A percentile compares a stretch with the other conserved stretches of the same genome.
Conservation (phyloP, 2,797 vertebrate species). For the Cynopterus sphinx region DNA sequence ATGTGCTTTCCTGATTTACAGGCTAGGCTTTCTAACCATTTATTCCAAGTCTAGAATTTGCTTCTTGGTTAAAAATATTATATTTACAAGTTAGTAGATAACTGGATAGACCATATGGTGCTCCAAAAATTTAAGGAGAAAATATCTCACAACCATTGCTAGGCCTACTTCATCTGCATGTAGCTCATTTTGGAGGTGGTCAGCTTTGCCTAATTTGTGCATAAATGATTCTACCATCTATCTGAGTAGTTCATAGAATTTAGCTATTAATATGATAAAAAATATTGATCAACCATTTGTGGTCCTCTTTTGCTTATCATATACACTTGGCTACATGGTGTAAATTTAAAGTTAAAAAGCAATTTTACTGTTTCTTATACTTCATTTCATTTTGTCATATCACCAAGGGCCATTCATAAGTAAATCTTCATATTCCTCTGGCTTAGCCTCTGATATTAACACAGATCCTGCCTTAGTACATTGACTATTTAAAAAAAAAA, state of each 20-base stretch:
- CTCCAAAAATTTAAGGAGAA: background rate
- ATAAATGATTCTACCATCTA: background rate
- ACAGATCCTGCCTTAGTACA: conserved; percentile 46
- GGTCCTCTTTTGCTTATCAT: conserved; percentile 42
- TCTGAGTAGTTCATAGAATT: background rate
- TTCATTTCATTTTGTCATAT: conserved; percentile 59
- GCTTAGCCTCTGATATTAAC: conserved; percentile 50
- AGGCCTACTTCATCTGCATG: background rate
- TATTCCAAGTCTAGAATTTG: conserved; percentile 62
- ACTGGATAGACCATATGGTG: background rate
- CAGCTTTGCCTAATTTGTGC: background rate
- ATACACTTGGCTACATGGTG: background rate
- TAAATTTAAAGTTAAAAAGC: conserved; percentile 57
- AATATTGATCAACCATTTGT: conserved; percentile 38
- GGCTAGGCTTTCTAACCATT: conserved; percentile 39
- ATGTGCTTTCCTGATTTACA: conserved; percentile 64
- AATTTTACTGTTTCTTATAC: conserved; percentile 59
- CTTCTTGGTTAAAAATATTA: conserved; percentile 57
- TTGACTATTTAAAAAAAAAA: background rate
- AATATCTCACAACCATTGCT: background rate
- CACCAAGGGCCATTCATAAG: conserved; percentile 50
- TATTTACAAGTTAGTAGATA: conserved; percentile 39
- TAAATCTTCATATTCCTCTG: conserved; percentile 48
- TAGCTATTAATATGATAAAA: conserved; percentile 6
- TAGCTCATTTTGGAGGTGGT: background rate